These are phyloP conservation scores for Lucifuga dentata DNA, from an alignment of 2,113 vertebrate species.

Conservation along the genomic window DNA sequence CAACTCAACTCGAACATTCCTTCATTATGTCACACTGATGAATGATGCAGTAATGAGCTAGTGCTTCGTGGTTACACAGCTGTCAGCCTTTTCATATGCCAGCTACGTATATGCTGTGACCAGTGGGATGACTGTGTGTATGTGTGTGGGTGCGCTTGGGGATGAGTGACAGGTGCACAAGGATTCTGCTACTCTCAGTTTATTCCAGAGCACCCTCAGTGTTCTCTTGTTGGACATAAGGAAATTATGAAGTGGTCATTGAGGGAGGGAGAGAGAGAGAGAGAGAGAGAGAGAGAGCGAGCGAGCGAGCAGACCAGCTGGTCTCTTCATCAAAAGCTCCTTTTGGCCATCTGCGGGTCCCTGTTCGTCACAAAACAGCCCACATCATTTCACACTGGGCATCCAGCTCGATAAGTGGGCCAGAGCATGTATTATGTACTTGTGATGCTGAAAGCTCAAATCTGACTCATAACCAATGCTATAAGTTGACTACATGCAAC, in stretches of 20 bases:
- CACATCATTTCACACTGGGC: conserved; percentile 46
- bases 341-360: conserved; percentile 63
- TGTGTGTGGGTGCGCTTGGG: conserved; percentile 21
- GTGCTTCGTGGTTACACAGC: conserved; percentile 61
- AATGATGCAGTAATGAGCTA: conserved; percentile 70
- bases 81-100: conserved; percentile 52
- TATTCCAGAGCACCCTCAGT: conserved; percentile 48
- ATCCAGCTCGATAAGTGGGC: conserved; percentile 41
- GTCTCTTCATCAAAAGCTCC: conserved; percentile 60
- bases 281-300: conserved; percentile 44
- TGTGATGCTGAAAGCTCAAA: conserved; percentile 21
- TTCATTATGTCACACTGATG: conserved; percentile 68
- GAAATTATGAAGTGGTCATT: conserved; percentile 52
- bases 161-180: conserved; percentile 64
- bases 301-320: conserved; percentile 68
- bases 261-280: conserved; percentile 47
- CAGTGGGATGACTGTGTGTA: conserved; percentile 22
- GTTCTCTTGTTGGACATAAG: conserved; percentile 49
- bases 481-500: conserved; percentile 14
- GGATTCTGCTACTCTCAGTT: conserved; percentile 58
- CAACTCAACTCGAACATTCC: conserved; percentile 57
- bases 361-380: conserved; percentile 55
- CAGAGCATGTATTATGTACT: conserved; percentile 11
- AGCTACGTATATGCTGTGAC: conserved; percentile 48
- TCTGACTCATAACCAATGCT: conserved; percentile 25